Evolutionary conservation across 2,113 vertebrate genomes (phyloP).

Genomic region (Colossoma macropomum): DNA sequence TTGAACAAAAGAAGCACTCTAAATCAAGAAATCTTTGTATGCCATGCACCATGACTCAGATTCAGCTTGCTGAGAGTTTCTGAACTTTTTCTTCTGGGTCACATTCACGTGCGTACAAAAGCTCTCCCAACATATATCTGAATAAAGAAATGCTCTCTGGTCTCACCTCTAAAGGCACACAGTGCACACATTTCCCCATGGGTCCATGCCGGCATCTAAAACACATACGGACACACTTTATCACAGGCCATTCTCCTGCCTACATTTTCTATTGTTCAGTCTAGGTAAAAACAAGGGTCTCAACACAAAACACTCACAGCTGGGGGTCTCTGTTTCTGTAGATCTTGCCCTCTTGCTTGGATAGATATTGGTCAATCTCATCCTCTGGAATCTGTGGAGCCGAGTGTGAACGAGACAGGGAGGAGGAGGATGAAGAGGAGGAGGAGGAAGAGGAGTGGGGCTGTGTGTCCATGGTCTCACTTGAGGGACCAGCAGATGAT

Average conservation of each 20-base stretch:
- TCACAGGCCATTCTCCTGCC: background rate
- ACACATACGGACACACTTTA: slow-evolving; percentile 13
- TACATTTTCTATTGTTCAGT: background rate
- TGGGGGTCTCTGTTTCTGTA: slow-evolving; percentile 92
- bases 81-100: background rate
- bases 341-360: slow-evolving; percentile 96
- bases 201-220: slow-evolving; percentile 92
- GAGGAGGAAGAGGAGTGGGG: slow-evolving; percentile 66
- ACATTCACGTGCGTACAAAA: background rate
- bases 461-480: slow-evolving; percentile 91
- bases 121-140: background rate
- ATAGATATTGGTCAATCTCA: slow-evolving; percentile 94
- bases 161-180: slow-evolving; percentile 94
- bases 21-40: background rate
- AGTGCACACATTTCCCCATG: slow-evolving; percentile 96
- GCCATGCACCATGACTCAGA: background rate
- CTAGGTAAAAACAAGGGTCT: no score
- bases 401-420: slow-evolving; percentile 75
- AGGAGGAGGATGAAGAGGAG: slow-evolving; percentile 63
- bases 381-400: slow-evolving; percentile 87
- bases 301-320: slow-evolving; percentile 80
- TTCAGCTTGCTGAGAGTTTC: background rate
- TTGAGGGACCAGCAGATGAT: slow-evolving; percentile 81
- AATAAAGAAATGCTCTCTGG: background rate
- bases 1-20: slow-evolving; percentile 38